Conservation (phyloP, 2,797 vertebrate genomes). For the Geotrypetes seraphini region DNA sequence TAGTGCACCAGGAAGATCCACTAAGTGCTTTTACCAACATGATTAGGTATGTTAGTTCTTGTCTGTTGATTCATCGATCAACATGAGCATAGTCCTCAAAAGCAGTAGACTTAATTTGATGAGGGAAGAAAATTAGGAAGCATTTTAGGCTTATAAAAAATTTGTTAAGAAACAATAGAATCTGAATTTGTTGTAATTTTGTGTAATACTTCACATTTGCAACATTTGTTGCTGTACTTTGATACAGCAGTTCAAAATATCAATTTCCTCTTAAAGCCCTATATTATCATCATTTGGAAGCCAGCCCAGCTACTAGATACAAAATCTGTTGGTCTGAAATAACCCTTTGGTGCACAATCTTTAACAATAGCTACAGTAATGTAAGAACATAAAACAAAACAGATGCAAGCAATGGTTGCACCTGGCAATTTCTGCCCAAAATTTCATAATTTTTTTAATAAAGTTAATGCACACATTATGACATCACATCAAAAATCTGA, state of each 20-base stretch:
- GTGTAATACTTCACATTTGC: slow-evolving; percentile 17
- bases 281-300: slow-evolving; percentile 61
- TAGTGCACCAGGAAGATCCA: too few species aligned
- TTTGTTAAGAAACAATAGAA: slow-evolving; percentile 13
- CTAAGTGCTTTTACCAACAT: too few species aligned
- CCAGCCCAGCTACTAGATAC: slow-evolving; percentile 53
- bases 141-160: slow-evolving; percentile 4
- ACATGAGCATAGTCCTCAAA: too few species aligned
- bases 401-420: slow-evolving; percentile 54
- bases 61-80: too few species aligned
- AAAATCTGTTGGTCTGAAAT: slow-evolving; percentile 38
- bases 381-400: slow-evolving; percentile 42
- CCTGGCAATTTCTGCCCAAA: slow-evolving; percentile 63
- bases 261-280: slow-evolving; percentile 50
- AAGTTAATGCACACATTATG: slow-evolving; percentile 61
- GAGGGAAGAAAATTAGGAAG: too few species aligned
- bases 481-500: slow-evolving; percentile 55
- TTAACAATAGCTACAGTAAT: slow-evolving; percentile 52
- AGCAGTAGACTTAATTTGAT: too few species aligned
- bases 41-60: too few species aligned
- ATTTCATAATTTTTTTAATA: slow-evolving; percentile 55
- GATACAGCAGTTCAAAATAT: slow-evolving; percentile 32
- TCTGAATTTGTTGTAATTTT: slow-evolving; percentile 7
- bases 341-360: slow-evolving; percentile 47
- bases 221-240: slow-evolving; percentile 22